Base-by-base conservation (phyloP, 2,797 vertebrate species). In the Anas bernieri region DNA sequence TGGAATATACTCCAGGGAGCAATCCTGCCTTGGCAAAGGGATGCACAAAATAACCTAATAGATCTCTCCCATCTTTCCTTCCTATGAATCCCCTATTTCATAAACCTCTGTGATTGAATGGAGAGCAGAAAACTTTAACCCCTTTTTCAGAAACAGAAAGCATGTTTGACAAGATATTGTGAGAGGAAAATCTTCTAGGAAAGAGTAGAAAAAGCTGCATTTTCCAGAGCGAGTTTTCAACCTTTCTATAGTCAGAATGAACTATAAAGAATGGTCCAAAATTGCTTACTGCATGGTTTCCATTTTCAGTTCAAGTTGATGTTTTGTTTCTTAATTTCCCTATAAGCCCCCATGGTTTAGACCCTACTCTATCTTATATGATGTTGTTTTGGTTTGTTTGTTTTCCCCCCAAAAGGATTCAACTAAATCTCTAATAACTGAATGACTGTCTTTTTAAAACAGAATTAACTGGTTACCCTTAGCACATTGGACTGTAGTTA, bases 11-110 rank as follows among this genome's bases (percentile, higher is more conserved):
- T 81, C 81, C 39, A 92, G 86, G 46, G 95, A 97, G 78, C 91
- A 96, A 96, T 96, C 64, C 55, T 94, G 70, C 68, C 84, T 86
- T 95, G 68, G 88, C 89, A 97, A 96, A 96, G 79, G 88, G 78
- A 94, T 90, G 67, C 78, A 91, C 91, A 93, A 97, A 90, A 96
- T 95, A 95, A 73, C 86, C 92, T 82, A 91, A 92, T 25, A 96
- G 83, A 93, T 90, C 55, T 93, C 74, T 81, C 83, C 46, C 67
- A 86, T 92, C 72, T 87, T 93, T 84, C 3, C 45, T 95, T 85
- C 31, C 54, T 89, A 35, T 85, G 79, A 92, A 89, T 92, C 78
- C 74, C 37, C 66, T 91, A 28, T 87, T 95, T 94, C 84, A 86
- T 87, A 95, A 95, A 78, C 45, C 46, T 59, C 62, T 83, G 56